phyloP scores from a whole-genome alignment of 2,113 vertebrate genomes.

The Microcebus murinus region DNA sequence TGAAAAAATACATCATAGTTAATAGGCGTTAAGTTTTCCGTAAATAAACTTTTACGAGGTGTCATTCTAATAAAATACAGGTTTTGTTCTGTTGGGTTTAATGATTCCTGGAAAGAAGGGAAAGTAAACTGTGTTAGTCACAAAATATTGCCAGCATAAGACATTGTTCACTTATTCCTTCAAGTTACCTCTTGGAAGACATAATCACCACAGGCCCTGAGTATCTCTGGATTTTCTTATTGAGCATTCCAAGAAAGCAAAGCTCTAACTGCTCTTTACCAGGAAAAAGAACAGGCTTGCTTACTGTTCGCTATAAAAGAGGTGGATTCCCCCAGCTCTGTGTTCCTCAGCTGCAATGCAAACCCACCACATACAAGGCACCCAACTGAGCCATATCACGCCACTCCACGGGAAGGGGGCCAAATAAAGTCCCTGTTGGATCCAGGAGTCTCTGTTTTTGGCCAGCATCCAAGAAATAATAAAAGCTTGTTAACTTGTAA shows the following conservation, averaged over 20 bases:
- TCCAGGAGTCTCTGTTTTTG: not conserved
- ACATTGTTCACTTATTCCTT: not conserved
- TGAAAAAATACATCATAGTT: slow-evolving; percentile 89
- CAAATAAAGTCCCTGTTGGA: not conserved
- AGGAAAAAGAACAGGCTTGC: not conserved
- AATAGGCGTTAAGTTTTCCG: slow-evolving; percentile 85
- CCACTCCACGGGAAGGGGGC: rapidly evolving
- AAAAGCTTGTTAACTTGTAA: not conserved
- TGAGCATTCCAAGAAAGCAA: not conserved
- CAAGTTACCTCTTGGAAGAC: not conserved
- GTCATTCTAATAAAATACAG: slow-evolving; percentile 92
- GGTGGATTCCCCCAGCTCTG: not conserved
- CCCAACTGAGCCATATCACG: not conserved
- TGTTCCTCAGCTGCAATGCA: not conserved
- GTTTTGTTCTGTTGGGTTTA: slow-evolving; percentile 66
- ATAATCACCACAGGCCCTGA: not conserved
- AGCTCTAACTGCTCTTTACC: not conserved
- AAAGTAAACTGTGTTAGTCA: slow-evolving; percentile 48
- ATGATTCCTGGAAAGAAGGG: slow-evolving; percentile 15
- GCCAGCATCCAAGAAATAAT: not conserved
- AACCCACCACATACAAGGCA: not conserved
- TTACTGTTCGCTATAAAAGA: not conserved
- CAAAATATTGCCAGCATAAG: not conserved
- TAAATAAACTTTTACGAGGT: slow-evolving; percentile 91
- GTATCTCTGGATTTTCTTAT: not conserved